Base-by-base conservation (phyloP, 2,113 vertebrate genomes). In the Labeo catla region DNA sequence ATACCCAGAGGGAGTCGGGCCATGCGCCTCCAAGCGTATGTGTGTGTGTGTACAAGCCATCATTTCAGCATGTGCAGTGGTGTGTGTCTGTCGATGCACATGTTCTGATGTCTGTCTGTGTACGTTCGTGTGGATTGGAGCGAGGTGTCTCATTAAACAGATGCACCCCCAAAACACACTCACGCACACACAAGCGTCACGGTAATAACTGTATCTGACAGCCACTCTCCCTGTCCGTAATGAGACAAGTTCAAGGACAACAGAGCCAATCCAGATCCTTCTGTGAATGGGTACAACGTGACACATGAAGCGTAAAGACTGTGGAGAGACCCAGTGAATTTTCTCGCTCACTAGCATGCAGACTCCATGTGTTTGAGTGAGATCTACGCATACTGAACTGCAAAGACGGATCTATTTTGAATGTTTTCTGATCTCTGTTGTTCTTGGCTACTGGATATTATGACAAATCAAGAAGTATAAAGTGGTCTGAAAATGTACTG, bases 211-310 rank as follows among this genome's bases (percentile, higher is more conserved):
- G 87, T 87, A 78, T 81, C 76, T 83, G 80, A 80, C 61, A 82
- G 73, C 87, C 86, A 85, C 81, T 90, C 89, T 70, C 73, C 63
- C 59, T 47, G 85, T 86, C 83, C 39, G 83, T 91, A 90, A 92
- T 85, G 50, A 90, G 77, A 87, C 76, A 77, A 83, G 90, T 89
- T 88, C 87, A 87, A 89, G 88, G 86, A 88, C 87, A 83, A 74
- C 80, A 81, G 28, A 49, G 66, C 88, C 87, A 34, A 91, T 90
- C 80, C 86, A 88, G 87, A 89, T 57, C n/a, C 21, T 36, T 19
- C 76, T 28, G 72, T 45, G 49, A 85, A 85, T 36, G 57, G 49
- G 68, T 61, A 66, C 72, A 84, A 39, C 63, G 6, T 68, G 86
- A 66, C 39, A 80, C 66, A 45, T 84, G 74, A 79, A 84, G 83